Base-by-base conservation (phyloP, 2,888 invertebrate genomes). In the Camptogramma bilineatum region DNA sequence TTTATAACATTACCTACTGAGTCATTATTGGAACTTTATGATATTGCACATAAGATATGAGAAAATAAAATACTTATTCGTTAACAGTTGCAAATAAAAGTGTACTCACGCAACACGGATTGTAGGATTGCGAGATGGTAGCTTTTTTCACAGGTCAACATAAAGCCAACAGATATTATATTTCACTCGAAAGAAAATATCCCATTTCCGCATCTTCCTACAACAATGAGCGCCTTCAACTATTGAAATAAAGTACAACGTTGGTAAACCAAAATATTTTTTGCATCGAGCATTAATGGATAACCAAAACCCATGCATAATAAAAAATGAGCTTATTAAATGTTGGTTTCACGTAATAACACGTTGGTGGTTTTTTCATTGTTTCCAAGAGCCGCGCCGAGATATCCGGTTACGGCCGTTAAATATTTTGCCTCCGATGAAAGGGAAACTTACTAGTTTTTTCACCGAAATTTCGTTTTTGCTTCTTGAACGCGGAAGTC, bases 131-230 rank as follows among this genome's bases (percentile, higher is more conserved):
- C 66, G 76, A 76, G 74, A 77, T 84, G 68, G 78, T 80, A 83
- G 81, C 82, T 89, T 91, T 91, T 91, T 91, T 83, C 83, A 70
- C 73, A 75, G 87, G 87, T 88, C 87, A 88, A 87, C 83, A 90
- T 89, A 91, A 92, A 89, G 83, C 87, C 79, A 77, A 73, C 77
- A 82, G 88, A 93, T 93, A 93, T 93, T 88, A 92, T 91, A 91
- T 93, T 93, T 84, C 93, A 86, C 85, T 86, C 85, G 91, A 86
- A 93, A 93, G 93, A 93, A 93, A 93, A 93, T 93, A 93, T 93
- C 93, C 91, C 84, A 93, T 93, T 93, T 93, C 93, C 93, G 93
- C 91, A 93, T 93, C 92, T 92, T 90, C 90, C 83, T 85, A 85
- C 82, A 92, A 93, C 93, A 93, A 93, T 92, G 88, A 84, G 82